phyloP scores from a whole-genome alignment of 1,140 invertebrate species.

The Lepidostoma basale region DNA sequence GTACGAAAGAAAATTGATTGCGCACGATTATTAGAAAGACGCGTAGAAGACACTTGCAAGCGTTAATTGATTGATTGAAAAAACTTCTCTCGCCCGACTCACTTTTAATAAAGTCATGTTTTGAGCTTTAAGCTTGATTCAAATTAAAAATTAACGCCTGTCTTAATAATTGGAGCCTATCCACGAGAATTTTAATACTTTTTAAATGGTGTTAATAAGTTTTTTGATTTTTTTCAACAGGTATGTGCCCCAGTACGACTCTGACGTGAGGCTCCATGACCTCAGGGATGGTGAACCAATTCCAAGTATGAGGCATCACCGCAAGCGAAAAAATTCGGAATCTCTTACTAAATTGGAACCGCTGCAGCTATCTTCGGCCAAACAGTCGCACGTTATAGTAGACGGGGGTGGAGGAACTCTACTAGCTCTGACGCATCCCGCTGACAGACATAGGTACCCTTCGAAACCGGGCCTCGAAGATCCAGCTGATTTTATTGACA shows the following conservation, averaged over 20 bases:
- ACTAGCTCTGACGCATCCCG: constrained; percentile 27
- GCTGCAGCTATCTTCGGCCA: constrained; percentile 34
- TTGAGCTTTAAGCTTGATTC: background rate
- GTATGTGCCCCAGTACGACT: constrained; percentile 38
- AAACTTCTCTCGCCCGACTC: background rate
- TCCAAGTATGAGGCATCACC: constrained; percentile 34
- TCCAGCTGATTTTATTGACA: constrained; percentile 72
- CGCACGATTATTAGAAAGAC: constrained; percentile 32
- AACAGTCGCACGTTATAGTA: constrained; percentile 38
- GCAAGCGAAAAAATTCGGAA: constrained; percentile 39
- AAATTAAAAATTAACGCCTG: background rate
- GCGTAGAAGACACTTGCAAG: constrained; percentile 32
- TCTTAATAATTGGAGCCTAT: background rate
- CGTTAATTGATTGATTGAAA: constrained; percentile 38
- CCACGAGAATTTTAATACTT: background rate
- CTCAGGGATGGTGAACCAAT: constrained; percentile 23
- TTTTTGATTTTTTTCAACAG: constrained; percentile 32
- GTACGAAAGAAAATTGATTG: constrained; percentile 36
- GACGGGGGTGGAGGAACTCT: constrained; percentile 40
- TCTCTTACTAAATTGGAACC: constrained; percentile 35
- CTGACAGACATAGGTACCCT: constrained; percentile 24
- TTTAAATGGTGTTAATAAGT: background rate
- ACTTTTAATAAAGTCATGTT: background rate
- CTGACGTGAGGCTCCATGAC: constrained; percentile 26
- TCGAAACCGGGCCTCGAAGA: constrained; percentile 51